Evolutionary conservation across 2,797 vertebrate genomes (phyloP).

Genomic region (Melanotaenia boesemani): DNA sequence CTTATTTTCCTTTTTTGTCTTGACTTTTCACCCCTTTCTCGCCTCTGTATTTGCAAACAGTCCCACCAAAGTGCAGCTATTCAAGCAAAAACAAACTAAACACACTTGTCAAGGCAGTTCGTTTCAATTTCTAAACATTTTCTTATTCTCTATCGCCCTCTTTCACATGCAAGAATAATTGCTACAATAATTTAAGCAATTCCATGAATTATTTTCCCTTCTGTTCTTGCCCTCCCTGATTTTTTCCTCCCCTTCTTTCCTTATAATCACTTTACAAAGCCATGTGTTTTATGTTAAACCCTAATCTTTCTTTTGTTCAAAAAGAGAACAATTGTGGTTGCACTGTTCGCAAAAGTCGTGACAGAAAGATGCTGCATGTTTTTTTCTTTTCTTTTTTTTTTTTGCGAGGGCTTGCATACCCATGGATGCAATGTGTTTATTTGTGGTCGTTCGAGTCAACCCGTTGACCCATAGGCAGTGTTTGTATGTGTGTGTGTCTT

Average conservation of each 20-base stretch:
- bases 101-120: constrained; percentile 4
- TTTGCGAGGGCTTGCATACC: not conserved
- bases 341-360: constrained; percentile 71
- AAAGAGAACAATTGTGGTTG: constrained; percentile 81
- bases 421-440: constrained; percentile 56
- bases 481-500: constrained; percentile 26
- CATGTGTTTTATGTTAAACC: constrained; percentile 80
- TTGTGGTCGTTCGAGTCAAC: constrained; percentile 73
- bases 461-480: constrained; percentile 58
- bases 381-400: not conserved
- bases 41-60: not conserved
- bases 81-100: not conserved
- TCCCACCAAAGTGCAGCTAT: not conserved
- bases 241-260: constrained; percentile 14
- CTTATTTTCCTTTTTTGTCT: not conserved
- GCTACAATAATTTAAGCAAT: constrained; percentile 54
- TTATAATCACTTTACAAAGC: constrained; percentile 73
- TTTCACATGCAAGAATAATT: constrained; percentile 47
- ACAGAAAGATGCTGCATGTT: constrained; percentile 60
- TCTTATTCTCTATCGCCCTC: constrained; percentile 11
- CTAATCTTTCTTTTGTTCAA: constrained; percentile 80
- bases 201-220: constrained; percentile 49
- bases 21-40: not conserved
- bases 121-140: constrained; percentile 1
- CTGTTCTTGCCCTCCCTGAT: constrained; percentile 31